Conservation (phyloP, 2,113 vertebrate species). For the Boleophthalmus pectinirostris region DNA sequence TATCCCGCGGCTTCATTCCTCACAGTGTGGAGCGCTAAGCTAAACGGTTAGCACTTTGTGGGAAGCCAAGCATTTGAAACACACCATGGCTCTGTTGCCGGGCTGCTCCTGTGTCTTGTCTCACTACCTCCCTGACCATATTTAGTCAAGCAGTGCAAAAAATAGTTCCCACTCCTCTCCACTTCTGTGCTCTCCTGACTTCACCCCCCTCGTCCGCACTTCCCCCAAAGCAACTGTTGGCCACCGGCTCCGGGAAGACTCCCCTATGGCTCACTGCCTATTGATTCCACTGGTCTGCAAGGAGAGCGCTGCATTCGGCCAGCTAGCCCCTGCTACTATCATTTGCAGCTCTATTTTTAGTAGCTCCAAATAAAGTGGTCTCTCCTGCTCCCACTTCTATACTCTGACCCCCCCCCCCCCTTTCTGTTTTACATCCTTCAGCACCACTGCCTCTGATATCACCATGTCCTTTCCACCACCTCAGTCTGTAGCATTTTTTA, state of each 20-base stretch:
- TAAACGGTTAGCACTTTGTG: constrained; percentile 88
- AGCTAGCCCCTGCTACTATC: constrained; percentile 78
- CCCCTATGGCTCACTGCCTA: constrained; percentile 85
- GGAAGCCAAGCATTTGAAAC: constrained; percentile 91
- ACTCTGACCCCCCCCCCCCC: constrained; percentile 51
- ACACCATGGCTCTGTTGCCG: constrained; percentile 85
- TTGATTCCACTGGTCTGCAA: constrained; percentile 86
- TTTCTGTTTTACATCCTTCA: constrained; percentile 62
- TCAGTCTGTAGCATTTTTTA: constrained; percentile 58
- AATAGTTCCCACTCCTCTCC: constrained; percentile 83
- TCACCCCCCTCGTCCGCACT: constrained; percentile 41
- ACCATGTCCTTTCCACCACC: constrained; percentile 63
- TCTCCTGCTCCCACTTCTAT: constrained; percentile 72
- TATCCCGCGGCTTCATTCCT: constrained; percentile 66
- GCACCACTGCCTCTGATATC: constrained; percentile 51
- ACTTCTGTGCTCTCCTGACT: constrained; percentile 45
- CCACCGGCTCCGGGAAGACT: constrained; percentile 83
- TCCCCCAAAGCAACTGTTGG: constrained; percentile 86
- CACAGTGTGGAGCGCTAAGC: constrained; percentile 74
- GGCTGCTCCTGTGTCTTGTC: constrained; percentile 87
- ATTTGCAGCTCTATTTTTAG: constrained; percentile 87
- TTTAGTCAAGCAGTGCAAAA: constrained; percentile 99
- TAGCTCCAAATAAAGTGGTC: constrained; percentile 94
- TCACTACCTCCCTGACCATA: constrained; percentile 98
- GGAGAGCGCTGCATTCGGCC: constrained; percentile 56